Evolutionary conservation across 2,113 vertebrate genomes (phyloP).

Genomic region (Salvelinus alpinus): DNA sequence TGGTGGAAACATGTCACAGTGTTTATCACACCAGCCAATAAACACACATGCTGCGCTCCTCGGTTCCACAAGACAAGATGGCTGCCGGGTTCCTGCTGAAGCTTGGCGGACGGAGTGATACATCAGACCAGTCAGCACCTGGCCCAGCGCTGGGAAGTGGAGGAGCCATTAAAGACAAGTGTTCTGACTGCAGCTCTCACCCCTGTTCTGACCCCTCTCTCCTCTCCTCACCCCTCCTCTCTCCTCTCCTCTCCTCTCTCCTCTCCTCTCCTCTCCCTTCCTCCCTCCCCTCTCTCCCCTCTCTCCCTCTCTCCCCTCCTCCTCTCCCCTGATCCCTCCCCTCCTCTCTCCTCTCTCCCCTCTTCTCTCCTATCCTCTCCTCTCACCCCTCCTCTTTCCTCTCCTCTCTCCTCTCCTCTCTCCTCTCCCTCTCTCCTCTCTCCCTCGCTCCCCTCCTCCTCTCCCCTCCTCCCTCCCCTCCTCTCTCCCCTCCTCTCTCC

Average conservation of each 20-base stretch:
- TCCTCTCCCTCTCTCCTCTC: too few species aligned
- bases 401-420: too few species aligned
- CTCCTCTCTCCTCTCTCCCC: too few species aligned
- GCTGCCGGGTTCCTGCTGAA: background rate
- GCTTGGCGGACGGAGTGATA: background rate
- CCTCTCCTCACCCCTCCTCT: background rate
- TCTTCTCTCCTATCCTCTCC: too few species aligned
- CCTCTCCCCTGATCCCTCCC: too few species aligned
- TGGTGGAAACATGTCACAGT: slow-evolving; percentile 29
- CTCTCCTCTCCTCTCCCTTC: too few species aligned
- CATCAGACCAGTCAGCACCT: slow-evolving; percentile 5
- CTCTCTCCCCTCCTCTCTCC: too few species aligned
- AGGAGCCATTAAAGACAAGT: slow-evolving; percentile 2
- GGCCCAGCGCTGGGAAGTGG: background rate
- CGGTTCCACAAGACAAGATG: background rate
- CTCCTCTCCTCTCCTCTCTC: background rate
- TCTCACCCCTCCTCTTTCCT: too few species aligned
- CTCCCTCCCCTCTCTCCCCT: too few species aligned
- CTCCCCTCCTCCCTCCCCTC: rapidly evolving
- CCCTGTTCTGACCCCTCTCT: background rate
- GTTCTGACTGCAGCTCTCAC: slow-evolving; percentile 16
- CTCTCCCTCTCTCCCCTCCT: too few species aligned
- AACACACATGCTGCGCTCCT: slow-evolving; percentile 8
- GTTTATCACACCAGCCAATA: slow-evolving; percentile 57
- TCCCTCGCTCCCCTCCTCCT: too few species aligned